Percentiles rank a stretch among this genome's conserved stretches.
Conservation (phyloP, 2,797 vertebrate species). For the Hoplostethus mediterraneus region DNA sequence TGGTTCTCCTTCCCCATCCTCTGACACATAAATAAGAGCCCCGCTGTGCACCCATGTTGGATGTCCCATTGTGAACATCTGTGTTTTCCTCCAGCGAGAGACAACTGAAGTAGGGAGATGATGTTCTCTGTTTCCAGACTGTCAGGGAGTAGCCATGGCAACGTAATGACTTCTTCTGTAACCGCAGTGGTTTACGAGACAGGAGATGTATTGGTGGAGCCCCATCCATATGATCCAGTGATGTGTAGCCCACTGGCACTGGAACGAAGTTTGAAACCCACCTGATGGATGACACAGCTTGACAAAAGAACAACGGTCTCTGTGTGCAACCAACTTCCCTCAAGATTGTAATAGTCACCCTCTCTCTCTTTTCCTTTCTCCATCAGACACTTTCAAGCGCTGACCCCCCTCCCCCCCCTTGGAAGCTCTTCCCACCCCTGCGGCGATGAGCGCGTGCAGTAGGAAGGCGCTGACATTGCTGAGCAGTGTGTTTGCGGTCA, state of each 20-base stretch:
- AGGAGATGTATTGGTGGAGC: background rate
- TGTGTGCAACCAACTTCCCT: background rate
- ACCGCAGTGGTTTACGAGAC: background rate
- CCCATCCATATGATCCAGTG: background rate
- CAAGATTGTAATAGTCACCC: no score
- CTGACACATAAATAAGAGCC: no score
- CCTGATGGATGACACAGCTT: background rate
- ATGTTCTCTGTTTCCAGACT: background rate
- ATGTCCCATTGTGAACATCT: background rate
- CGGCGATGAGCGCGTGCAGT: slow-evolving; percentile 89
- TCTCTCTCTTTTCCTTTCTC: background rate
- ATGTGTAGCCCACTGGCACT: background rate
- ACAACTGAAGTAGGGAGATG: background rate
- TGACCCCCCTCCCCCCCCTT: background rate
- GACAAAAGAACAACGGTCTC: background rate
- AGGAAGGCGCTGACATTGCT: slow-evolving; percentile 94
- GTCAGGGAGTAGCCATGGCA: no score
- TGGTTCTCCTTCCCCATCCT: background rate
- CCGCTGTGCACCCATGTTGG: no score
- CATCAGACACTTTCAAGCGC: slow-evolving; percentile 22
- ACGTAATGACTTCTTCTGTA: background rate
- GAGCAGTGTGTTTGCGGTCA: slow-evolving; percentile 94
- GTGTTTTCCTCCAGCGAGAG: background rate
- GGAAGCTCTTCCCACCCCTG: slow-evolving; percentile 12
- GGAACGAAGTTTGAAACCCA: background rate